These are phyloP conservation scores for Lutjanus erythropterus DNA, from an alignment of 2,113 vertebrate genomes.

Conservation along the genomic window DNA sequence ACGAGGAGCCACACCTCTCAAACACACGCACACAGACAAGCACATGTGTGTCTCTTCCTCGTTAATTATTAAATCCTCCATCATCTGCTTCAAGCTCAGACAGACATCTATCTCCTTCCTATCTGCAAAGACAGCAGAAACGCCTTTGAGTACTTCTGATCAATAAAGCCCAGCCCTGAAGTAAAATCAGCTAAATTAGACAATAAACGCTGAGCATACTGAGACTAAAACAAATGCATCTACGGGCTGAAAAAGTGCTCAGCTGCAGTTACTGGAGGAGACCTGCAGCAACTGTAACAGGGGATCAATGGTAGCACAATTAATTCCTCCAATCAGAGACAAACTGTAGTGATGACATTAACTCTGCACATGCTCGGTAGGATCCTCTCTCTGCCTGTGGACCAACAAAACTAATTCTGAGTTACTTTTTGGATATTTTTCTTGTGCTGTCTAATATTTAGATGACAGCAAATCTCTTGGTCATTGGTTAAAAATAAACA, in stretches of 20 bases:
- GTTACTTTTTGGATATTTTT: too few relatives aligned
- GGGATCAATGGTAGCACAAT: too few relatives aligned
- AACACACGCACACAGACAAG: neutral
- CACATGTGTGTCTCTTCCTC: slow-evolving; percentile 10
- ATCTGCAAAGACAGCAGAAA: slow-evolving; percentile 62
- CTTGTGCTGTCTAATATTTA: too few relatives aligned
- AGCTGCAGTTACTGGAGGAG: slow-evolving; percentile 29
- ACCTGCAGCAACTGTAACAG: too few relatives aligned
- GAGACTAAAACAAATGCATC: slow-evolving; percentile 41
- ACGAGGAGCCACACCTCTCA: slow-evolving; percentile 29
- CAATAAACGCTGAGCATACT: neutral
- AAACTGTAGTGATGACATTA: too few relatives aligned
- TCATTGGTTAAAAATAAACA: too few relatives aligned
- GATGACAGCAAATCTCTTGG: too few relatives aligned
- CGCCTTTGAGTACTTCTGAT: slow-evolving; percentile 43
- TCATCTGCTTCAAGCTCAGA: slow-evolving; percentile 35
- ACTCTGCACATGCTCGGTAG: too few relatives aligned
- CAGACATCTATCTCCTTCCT: slow-evolving; percentile 44
- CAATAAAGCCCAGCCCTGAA: slow-evolving; percentile 50
- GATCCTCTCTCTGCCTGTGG: too few relatives aligned
- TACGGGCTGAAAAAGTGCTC: slow-evolving; percentile 6
- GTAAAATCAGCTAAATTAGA: slow-evolving; percentile 24
- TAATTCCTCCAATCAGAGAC: too few relatives aligned
- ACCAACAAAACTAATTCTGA: too few relatives aligned
- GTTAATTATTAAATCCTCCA: slow-evolving; percentile 69